Percentiles rank a stretch among this genome's conserved stretches.
These are phyloP conservation scores for Lagopus leucura DNA, from an alignment of 2,113 vertebrate species.

Conservation along the genomic window DNA sequence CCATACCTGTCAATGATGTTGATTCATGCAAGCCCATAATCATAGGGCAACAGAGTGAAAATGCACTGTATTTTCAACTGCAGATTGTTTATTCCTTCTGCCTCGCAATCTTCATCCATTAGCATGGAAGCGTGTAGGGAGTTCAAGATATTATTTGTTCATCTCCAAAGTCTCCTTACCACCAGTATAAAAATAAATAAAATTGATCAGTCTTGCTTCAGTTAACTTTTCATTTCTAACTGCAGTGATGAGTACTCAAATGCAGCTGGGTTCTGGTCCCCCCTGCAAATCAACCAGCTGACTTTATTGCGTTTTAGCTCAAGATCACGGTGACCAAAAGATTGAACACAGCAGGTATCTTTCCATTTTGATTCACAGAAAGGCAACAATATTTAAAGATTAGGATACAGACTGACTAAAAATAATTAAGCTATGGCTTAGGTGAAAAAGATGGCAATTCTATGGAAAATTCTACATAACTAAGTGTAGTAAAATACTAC, in stretches of 20 bases:
- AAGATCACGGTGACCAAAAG: neutral
- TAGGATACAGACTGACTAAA: neutral
- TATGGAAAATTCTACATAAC: neutral
- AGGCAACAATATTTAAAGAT: neutral
- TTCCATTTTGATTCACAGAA: neutral
- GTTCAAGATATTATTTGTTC: neutral
- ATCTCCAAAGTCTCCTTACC: neutral
- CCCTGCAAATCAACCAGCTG: neutral
- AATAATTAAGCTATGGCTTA: neutral
- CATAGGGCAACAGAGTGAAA: neutral
- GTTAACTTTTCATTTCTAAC: neutral
- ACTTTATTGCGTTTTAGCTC: neutral
- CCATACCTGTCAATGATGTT: neutral
- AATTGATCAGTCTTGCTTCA: neutral
- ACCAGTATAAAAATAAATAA: neutral
- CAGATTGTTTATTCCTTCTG: neutral
- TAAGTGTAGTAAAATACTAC: too few species aligned
- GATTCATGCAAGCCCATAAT: neutral
- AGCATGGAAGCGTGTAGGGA: neutral
- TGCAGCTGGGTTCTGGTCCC: neutral
- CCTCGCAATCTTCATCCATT: neutral
- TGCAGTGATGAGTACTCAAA: neutral
- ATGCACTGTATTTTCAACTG: neutral
- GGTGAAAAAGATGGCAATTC: neutral
- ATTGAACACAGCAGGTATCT: neutral